These are phyloP conservation scores for Leucophenga montana DNA, from an alignment of 2,888 invertebrate genomes.

Conservation along the genomic window DNA sequence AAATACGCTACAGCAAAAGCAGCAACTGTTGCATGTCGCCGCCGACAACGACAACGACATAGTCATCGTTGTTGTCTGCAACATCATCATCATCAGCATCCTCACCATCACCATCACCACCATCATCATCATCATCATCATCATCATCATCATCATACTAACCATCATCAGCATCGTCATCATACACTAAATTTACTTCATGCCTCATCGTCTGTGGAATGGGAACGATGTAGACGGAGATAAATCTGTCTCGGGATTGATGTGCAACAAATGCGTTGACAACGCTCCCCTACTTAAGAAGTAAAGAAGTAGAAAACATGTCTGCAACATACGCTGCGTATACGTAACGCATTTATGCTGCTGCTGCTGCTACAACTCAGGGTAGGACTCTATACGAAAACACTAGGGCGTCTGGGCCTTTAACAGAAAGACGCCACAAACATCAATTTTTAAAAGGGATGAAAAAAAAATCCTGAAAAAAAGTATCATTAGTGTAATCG, in stretches of 20 bases:
- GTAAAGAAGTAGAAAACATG: neutral
- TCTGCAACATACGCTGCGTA: neutral
- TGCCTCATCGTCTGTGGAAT: neutral
- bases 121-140: neutral
- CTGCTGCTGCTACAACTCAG: no score
- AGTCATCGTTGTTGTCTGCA: neutral
- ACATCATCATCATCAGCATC: neutral
- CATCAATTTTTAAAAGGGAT: no score
- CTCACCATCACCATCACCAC: neutral
- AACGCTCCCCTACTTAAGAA: neutral
- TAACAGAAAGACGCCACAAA: no score
- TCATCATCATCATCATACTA: neutral
- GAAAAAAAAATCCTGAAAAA: no score
- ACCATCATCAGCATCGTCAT: neutral
- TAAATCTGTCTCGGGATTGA: constrained; percentile 36
- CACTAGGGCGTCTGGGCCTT: no score
- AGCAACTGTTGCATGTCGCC: constrained; percentile 27
- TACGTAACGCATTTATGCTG: neutral
- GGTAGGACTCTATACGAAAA: no score
- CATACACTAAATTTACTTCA: no score
- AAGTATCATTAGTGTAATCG: no score
- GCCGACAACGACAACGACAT: neutral
- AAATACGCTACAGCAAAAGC: constrained; percentile 7
- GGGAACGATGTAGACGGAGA: constrained; percentile 30
- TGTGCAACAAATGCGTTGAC: constrained; percentile 22